A percentile compares a stretch with the other conserved stretches of the same genome.
These are phyloP conservation scores for Tiliacea aurago DNA, from an alignment of 2,888 invertebrate genomes.

Conservation along the genomic window DNA sequence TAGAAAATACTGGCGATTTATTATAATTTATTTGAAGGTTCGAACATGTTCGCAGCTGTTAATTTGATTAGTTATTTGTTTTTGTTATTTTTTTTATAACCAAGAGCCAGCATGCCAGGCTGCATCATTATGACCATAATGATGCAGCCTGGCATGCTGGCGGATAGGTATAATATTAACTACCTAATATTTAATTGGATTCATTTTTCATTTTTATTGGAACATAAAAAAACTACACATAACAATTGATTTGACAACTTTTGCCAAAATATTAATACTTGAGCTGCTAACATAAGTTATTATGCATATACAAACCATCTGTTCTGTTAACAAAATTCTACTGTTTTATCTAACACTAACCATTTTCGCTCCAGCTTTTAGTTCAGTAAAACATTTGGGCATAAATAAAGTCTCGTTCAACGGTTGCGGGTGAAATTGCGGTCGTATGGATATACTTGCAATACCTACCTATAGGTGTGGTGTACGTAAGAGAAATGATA, in stretches of 20 bases:
- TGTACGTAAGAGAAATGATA: conserved; percentile 54
- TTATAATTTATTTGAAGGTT: conserved; percentile 34
- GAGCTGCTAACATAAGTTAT: neutral
- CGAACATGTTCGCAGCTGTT: conserved; percentile 13
- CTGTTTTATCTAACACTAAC: conserved; percentile 30
- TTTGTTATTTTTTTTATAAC: neutral
- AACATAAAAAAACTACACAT: neutral
- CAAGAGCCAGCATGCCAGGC: too few species aligned
- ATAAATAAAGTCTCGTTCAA: conserved; percentile 60
- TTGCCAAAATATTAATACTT: neutral
- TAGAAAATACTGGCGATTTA: conserved; percentile 41
- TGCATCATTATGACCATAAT: too few species aligned
- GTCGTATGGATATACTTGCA: conserved; percentile 45
- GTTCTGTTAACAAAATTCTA: conserved; percentile 7
- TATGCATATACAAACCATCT: neutral
- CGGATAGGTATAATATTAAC: neutral
- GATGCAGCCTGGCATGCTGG: neutral
- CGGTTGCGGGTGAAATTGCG: conserved; percentile 61
- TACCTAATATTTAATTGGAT: neutral
- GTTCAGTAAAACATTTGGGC: conserved; percentile 45
- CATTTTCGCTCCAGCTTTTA: conserved; percentile 34
- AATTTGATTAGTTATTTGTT: neutral
- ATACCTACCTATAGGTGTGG: conserved; percentile 41
- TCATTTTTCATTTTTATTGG: neutral
- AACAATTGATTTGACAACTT: neutral